Conservation (phyloP, 2,888 invertebrate species). For the Nasonia oneida region DNA sequence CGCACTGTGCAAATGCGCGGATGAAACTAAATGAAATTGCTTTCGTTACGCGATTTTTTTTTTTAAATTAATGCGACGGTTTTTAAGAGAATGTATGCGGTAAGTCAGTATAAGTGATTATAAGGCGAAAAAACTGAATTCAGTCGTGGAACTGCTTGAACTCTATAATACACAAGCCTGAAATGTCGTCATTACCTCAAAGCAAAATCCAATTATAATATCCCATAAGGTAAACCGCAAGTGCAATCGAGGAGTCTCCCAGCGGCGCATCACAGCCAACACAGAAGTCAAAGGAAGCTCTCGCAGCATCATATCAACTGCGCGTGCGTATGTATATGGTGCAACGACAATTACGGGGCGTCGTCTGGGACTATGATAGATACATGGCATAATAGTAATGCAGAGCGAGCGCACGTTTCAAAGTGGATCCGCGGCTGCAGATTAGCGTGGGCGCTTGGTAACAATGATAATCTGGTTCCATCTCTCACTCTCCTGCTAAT, state of each 20-base stretch:
- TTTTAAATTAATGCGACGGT: background rate
- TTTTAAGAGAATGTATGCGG: background rate
- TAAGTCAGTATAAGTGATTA: background rate
- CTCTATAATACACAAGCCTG: background rate
- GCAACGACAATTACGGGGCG: conserved; percentile 43
- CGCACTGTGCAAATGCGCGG: conserved; percentile 21
- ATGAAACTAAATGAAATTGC: conserved; percentile 48
- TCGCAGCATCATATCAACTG: background rate
- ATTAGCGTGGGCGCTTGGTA: conserved; percentile 61
- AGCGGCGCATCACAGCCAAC: background rate
- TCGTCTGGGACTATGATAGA: conserved; percentile 17
- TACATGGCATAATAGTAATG: background rate
- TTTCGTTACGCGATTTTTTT: conserved; percentile 35
- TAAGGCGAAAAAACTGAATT: background rate
- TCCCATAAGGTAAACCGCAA: background rate
- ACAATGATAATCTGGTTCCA: conserved; percentile 62
- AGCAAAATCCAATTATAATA: background rate
- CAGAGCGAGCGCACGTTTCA: conserved; percentile 40
- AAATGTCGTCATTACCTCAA: background rate
- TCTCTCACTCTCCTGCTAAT: background rate
- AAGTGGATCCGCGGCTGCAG: conserved; percentile 49
- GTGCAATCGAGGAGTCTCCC: conserved; percentile 13
- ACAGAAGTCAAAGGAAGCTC: conserved; percentile 43
- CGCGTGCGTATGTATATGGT: background rate
- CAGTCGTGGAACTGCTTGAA: too few species aligned